These are phyloP conservation scores for Asarcornis scutulata DNA, from an alignment of 2,113 vertebrate genomes.

Conservation along the genomic window DNA sequence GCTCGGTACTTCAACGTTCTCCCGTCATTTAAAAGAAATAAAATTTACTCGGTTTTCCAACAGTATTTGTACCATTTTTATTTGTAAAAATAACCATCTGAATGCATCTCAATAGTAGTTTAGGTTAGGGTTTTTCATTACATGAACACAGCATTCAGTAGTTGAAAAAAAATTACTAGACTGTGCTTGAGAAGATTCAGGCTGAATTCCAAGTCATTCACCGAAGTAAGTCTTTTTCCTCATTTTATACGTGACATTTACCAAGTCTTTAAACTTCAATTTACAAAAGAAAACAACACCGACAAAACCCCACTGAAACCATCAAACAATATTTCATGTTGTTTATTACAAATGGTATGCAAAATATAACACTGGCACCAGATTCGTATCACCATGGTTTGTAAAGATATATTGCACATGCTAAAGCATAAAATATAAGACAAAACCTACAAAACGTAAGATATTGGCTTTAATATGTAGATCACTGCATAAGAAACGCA, in stretches of 20 bases:
- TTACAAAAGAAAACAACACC: constrained; percentile 74
- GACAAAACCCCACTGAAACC: constrained; percentile 77
- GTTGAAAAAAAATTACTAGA: constrained; percentile 78
- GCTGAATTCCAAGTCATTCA: constrained; percentile 63
- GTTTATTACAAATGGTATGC: constrained; percentile 80
- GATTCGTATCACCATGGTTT: constrained; percentile 76
- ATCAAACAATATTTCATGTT: constrained; percentile 74
- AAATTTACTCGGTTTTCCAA: constrained; percentile 48
- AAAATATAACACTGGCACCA: constrained; percentile 85
- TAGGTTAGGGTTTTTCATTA: constrained; percentile 73
- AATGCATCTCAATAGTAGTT: constrained; percentile 78
- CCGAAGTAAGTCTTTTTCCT: constrained; percentile 45
- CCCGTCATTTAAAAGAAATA: background rate
- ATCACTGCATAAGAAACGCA: constrained; percentile 77
- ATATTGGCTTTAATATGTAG: constrained; percentile 75
- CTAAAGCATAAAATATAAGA: constrained; percentile 81
- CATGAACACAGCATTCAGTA: constrained; percentile 81
- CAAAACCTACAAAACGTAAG: constrained; percentile 75
- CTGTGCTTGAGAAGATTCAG: constrained; percentile 79
- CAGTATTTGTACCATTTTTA: constrained; percentile 82
- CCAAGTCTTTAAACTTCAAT: constrained; percentile 61
- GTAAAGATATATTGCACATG: constrained; percentile 86
- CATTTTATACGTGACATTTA: constrained; percentile 62
- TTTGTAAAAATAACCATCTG: constrained; percentile 86
- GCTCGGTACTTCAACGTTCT: background rate